phyloP scores from a whole-genome alignment of 2,113 vertebrate species.

The Poecilia latipinna region DNA sequence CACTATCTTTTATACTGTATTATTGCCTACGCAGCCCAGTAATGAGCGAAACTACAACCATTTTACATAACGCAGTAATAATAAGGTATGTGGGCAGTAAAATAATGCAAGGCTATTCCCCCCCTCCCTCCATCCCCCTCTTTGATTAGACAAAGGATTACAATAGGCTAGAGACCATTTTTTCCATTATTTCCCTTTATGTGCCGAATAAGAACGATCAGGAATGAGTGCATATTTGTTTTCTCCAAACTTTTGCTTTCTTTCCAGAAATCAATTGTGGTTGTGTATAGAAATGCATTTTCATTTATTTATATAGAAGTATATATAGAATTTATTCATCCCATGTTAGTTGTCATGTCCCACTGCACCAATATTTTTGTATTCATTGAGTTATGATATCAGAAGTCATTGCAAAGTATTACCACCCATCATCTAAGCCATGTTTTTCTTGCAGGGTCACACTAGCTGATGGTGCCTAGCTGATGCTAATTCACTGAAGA shows the following conservation, averaged over 20 bases:
- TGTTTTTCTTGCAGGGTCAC: too few relatives aligned
- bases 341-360: neutral
- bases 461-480: too few relatives aligned
- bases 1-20: conserved; percentile 16
- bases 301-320: neutral
- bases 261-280: neutral
- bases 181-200: neutral
- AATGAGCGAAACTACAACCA: conserved; percentile 19
- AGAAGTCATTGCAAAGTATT: too few relatives aligned
- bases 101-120: too few relatives aligned
- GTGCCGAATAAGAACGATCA: neutral
- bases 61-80: conserved; percentile 5
- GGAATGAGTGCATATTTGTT: neutral
- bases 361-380: neutral
- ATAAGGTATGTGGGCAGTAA: conserved; percentile 2
- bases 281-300: neutral
- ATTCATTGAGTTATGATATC: neutral
- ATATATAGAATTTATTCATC: neutral
- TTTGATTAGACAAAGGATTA: conserved; percentile 21
- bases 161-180: neutral
- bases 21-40: conserved; percentile 12
- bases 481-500: too few relatives aligned
- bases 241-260: neutral
- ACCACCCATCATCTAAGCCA: too few relatives aligned
- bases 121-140: neutral